phyloP scores from a whole-genome alignment of 1,140 invertebrate genomes.

The Luehdorfia chinensis region DNA sequence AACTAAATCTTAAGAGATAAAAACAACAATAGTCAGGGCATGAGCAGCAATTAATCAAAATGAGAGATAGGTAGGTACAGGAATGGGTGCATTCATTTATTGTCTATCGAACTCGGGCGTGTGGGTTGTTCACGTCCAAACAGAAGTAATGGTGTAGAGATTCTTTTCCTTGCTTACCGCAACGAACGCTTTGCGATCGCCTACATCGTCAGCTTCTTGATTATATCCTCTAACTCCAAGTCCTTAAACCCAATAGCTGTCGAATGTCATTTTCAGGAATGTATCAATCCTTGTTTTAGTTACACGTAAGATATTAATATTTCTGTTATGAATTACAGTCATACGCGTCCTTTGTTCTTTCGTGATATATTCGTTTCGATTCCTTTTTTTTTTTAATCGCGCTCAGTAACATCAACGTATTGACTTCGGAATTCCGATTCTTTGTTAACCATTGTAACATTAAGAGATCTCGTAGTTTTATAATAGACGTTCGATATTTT shows the following conservation, averaged over 20 bases:
- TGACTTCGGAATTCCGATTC: constrained; percentile 10
- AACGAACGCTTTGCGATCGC: constrained; percentile 15
- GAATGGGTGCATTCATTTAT: constrained; percentile 65
- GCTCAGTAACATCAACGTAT: no score
- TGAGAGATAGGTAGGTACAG: constrained; percentile 51
- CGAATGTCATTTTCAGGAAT: neutral
- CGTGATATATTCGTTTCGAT: constrained; percentile 29
- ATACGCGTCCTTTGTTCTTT: constrained; percentile 44
- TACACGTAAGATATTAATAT: constrained; percentile 50
- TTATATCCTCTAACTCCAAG: constrained; percentile 15
- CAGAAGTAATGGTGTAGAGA: constrained; percentile 50
- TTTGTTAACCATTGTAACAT: constrained; percentile 4
- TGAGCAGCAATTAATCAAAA: constrained; percentile 52
- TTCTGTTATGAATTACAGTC: constrained; percentile 37
- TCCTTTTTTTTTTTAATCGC: constrained; percentile 23
- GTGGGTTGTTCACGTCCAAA: constrained; percentile 42
- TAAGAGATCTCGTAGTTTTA: constrained; percentile 1
- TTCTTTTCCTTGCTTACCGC: constrained; percentile 57
- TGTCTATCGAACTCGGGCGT: constrained; percentile 48
- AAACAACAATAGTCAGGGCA: constrained; percentile 41
- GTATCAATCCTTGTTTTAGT: constrained; percentile 24
- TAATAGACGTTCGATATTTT: constrained; percentile 1
- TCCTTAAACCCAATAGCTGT: neutral
- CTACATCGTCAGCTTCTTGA: constrained; percentile 5
- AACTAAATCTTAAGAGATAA: constrained; percentile 57